Evolutionary conservation across 2,113 vertebrate genomes (phyloP), one percentile per base, ranked within the genome.

Genomic region (Tragelaphus scriptus): DNA sequence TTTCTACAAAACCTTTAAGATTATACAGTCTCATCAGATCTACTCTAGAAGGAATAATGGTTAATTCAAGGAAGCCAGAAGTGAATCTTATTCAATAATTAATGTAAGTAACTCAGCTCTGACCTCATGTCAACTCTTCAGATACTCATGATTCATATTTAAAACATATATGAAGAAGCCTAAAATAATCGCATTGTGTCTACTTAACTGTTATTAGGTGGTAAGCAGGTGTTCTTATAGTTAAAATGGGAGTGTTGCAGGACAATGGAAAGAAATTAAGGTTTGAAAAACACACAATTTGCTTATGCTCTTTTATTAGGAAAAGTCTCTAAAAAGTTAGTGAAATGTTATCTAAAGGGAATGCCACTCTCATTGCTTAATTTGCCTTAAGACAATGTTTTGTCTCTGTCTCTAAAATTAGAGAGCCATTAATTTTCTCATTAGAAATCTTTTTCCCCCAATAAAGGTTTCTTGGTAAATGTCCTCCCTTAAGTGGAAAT

Each of bases 331-430:
- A 91, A 95, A 49, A 94, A 89, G 58, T 13, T 90, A 95, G 14
- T 68, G 65, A 94, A 92, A 63, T 89, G 13, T 44, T 96, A 97
- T 89, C 93, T 81, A 80, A 89, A 96, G 55, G 30, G 28, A 95
- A 92, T 55, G 14, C 7, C 86, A 87, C 16, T 88, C 30, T 95
- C 58, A 47, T 81, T 71, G 68, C 47, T 86, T 93, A 84, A 91
- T 75, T n/a, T 96, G 95, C 47, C 80, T 92, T 96, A 80, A 88
- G 40, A 92, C 6, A 92, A 40, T 93, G 36, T 94, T 97, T 85
- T 79, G 68, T 75, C 17, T 95, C 44, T 79, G 49, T 95, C 63
- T 95, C 80, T 96, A 90, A 92, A 90, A 96, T 63, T 87, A 95
- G 0, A 95, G 53, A 81, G 17, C n/a, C 61, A 94, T 81, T 97